Percentiles rank a stretch among this genome's conserved stretches.
These are phyloP conservation scores for Anorthoa munda DNA, from an alignment of 2,888 invertebrate species.

Conservation along the genomic window DNA sequence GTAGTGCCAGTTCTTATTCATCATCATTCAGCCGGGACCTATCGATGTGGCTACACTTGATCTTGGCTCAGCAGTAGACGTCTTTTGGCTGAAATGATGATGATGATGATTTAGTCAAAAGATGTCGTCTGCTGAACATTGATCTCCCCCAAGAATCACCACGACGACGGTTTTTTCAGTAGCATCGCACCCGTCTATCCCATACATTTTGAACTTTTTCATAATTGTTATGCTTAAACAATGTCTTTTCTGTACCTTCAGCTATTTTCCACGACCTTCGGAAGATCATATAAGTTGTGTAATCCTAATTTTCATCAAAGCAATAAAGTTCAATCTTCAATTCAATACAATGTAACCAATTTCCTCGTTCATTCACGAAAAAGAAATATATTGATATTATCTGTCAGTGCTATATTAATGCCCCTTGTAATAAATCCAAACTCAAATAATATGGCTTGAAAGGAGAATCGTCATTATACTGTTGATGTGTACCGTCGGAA, in stretches of 20 bases:
- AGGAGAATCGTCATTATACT: background rate
- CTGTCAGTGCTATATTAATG: slow-evolving; percentile 27
- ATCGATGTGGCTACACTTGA: too few relatives aligned
- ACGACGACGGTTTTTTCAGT: too few relatives aligned
- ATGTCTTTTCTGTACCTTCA: background rate
- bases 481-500: background rate
- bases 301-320: slow-evolving; percentile 23
- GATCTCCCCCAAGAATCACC: background rate
- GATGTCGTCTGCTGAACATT: background rate
- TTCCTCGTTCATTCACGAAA: slow-evolving; percentile 25
- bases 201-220: too few relatives aligned
- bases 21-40: too few relatives aligned
- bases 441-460: slow-evolving; percentile 23
- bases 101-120: background rate
- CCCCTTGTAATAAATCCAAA: slow-evolving; percentile 27
- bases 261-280: background rate
- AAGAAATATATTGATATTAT: slow-evolving; percentile 42
- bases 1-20: too few relatives aligned
- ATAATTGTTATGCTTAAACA: too few relatives aligned
- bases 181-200: too few relatives aligned
- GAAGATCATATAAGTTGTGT: background rate
- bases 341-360: slow-evolving; percentile 38
- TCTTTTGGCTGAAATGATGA: too few relatives aligned
- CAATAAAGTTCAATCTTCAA: slow-evolving; percentile 14
- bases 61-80: too few relatives aligned